Evolutionary conservation across 37 sponge, comb jelly and placozoan species (phyloP), one percentile per base, ranked within the genome.

Genomic region (Haliclona indistincta): DNA sequence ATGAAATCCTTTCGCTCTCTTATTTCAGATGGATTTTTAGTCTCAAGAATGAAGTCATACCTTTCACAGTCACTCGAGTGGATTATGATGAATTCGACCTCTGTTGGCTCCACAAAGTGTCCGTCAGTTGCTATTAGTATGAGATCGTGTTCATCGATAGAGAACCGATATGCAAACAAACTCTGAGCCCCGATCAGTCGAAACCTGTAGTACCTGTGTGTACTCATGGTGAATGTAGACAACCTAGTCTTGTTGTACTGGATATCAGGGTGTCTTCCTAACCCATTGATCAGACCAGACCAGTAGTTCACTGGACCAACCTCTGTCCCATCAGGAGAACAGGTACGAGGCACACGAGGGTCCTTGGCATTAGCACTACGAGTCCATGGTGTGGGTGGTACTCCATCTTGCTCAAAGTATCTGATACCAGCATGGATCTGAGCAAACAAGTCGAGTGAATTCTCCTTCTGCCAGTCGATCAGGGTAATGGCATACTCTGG

Each of bases 61-160:
- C 93, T 75, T 42, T 92, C 93, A n/a, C n/a, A n/a, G n/a, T n/a
- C n/a, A 53, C 93, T 88, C 25, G 74, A 70, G 70, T 92, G 93
- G 2, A 92, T 56, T 2, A 92, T 83, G 67, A 92, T 80, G 56
- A 64, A 92, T 40, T 87, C 84, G 0, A 87, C 88, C 11, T 77
- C 68, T 6, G 38, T 55, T 7, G 70, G 76, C 25, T 78, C 38
- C 34, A 92, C 63, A 51, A 70, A 68, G 33, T 61, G 41, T 1
- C 88, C 93, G 75, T 92, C 93, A 15, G 76, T 71, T 1, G 93
- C 75, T 22, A 92, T 79, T 3, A 87, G 53, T 10, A 56, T 79
- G n/a, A 92, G 73, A 19, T 71, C 68, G 67, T 92, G 93, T 20
- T 62, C 69, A 29, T 80, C 77, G 22, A 92, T 76, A 1, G 84